Evolutionary conservation across 30 jellyfish, hydroid and myxozoan genomes (phyloP), one percentile per base, ranked within the genome.

Genomic region (Clytia hemisphaerica): DNA sequence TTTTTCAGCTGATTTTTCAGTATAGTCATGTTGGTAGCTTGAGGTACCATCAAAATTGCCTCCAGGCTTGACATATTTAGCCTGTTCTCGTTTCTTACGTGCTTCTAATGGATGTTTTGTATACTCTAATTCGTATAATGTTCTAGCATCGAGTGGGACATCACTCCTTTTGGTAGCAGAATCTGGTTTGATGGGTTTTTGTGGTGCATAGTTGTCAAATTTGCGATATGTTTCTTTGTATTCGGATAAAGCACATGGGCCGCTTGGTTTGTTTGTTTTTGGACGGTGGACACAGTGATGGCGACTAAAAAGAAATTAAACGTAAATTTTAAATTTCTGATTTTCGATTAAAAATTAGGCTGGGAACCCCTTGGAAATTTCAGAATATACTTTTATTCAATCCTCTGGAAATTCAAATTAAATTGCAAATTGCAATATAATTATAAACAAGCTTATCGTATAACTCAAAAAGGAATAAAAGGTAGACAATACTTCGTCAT

Each of bases 221-320:
- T 89, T 85, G n/a, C 93, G 59, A 75, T 61, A 89, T 42, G 98
- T 89, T 58, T 89, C 95, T 68, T 80, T 76, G 70, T 89, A 89
- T 49, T 89, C 98, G 0, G 95, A 80, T 27, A 81, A 30, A 22
- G 75, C 48, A 60, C 98, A 89, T 47, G 93, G 83, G 4, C 79
- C 69, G 25, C 40, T 37, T 26, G 46, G 61, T 12, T 34, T 37
- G n/a, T 55, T 83, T 26, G 73, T 51, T 38, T 83, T 75, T 49
- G 98, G 93, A 34, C 92, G 85, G 68, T 89, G 98, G 25, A 76
- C 73, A 47, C 98, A 89, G 65, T 81, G 95, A 58, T 89, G 98
- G 18, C 98, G 93, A 22, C 98, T 89, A 57, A 26, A 75, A 29
- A n/a, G 45, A 36, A 71, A 78, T 34, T 54, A 21, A n/a, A 4